Conservation (phyloP, 2,888 invertebrate genomes). For the Cerastis leucographa region DNA sequence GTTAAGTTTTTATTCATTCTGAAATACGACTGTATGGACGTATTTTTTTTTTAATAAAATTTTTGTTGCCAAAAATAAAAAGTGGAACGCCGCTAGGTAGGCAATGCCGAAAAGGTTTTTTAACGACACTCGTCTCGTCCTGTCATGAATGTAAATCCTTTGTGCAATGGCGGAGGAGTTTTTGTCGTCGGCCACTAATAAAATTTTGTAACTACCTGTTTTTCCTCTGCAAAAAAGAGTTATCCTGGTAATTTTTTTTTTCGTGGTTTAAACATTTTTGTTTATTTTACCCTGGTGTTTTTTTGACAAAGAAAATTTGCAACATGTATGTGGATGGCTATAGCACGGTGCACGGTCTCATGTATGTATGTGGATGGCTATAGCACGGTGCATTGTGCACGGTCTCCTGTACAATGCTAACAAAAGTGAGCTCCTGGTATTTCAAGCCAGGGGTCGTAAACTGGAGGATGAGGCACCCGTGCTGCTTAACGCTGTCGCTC, state of each 20-base stretch:
- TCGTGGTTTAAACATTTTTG: neutral
- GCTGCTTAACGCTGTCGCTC: no score
- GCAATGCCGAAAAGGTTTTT: conserved; percentile 34
- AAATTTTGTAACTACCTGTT: neutral
- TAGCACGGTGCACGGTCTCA: no score
- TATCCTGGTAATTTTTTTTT: neutral
- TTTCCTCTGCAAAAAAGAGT: neutral
- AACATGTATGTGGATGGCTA: neutral
- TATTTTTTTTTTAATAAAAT: no score
- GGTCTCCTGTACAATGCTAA: no score
- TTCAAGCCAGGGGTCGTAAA: no score
- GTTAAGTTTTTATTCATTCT: neutral
- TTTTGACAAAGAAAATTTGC: neutral
- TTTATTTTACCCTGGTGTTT: neutral
- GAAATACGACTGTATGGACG: neutral
- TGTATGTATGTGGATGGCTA: no score
- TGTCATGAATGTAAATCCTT: conserved; percentile 28
- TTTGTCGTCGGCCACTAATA: conserved; percentile 5
- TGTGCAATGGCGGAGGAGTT: conserved; percentile 15
- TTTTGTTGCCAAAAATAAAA: conserved; percentile 12
- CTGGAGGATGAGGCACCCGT: no score
- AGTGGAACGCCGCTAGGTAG: neutral
- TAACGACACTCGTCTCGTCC: conserved; percentile 16
- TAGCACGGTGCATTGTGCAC: no score
- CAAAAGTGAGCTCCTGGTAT: no score